phyloP scores from a whole-genome alignment of 2,888 invertebrate genomes.

The Protodeltote pygarga region DNA sequence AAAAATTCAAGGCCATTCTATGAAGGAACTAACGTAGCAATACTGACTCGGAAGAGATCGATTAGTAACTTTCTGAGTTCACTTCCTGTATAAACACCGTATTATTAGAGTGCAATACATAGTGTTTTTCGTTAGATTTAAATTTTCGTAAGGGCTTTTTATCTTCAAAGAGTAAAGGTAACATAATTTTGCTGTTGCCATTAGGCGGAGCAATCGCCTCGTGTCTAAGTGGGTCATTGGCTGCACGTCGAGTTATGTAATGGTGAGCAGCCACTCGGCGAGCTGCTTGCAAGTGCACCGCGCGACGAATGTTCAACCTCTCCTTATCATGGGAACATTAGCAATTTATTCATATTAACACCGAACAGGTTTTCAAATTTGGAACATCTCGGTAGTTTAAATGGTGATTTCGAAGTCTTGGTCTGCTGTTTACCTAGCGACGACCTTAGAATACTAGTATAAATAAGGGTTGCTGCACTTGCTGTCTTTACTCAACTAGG shows the following conservation, averaged over 20 bases:
- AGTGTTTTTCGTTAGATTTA: neutral
- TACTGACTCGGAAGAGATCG: too few species aligned
- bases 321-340: slow-evolving; percentile 50
- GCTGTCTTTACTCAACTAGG: neutral
- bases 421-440: neutral
- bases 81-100: too few species aligned
- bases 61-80: too few species aligned
- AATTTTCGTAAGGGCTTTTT: neutral
- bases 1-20: too few species aligned
- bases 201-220: slow-evolving; percentile 66
- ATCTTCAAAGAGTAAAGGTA: slow-evolving; percentile 24
- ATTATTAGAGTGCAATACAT: too few species aligned
- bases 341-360: slow-evolving; percentile 43
- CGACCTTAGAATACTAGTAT: neutral
- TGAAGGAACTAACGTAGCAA: too few species aligned
- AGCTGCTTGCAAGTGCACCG: slow-evolving; percentile 49
- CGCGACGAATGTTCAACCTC: slow-evolving; percentile 30
- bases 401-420: neutral
- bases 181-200: slow-evolving; percentile 66
- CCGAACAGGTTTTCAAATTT: slow-evolving; percentile 47
- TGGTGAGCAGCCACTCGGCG: slow-evolving; percentile 52
- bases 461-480: slow-evolving; percentile 5
- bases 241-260: slow-evolving; percentile 82
- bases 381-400: slow-evolving; percentile 31
- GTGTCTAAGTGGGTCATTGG: slow-evolving; percentile 79